These are phyloP conservation scores for Mimachlamys varia DNA, from an alignment of 2,888 invertebrate genomes.

Conservation along the genomic window DNA sequence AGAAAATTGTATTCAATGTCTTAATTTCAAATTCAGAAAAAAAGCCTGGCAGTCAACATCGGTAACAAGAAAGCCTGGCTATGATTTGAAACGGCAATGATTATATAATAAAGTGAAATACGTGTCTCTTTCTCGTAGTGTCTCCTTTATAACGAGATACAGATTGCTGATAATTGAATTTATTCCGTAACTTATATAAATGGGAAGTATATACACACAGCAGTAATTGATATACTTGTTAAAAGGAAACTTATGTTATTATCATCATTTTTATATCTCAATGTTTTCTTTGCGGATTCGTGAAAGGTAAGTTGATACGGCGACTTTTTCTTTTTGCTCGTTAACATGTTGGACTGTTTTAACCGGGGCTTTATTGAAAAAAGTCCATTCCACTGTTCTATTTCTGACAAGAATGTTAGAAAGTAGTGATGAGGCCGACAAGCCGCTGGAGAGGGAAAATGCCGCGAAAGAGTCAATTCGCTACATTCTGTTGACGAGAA, in stretches of 20 bases:
- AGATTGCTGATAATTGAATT: background rate
- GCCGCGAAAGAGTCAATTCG: constrained; percentile 31
- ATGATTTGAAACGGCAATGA: background rate
- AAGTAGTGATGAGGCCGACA: background rate
- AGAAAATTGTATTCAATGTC: background rate
- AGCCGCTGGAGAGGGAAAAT: background rate
- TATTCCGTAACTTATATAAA: background rate
- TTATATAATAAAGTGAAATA: background rate
- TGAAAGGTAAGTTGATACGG: background rate
- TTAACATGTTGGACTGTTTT: background rate
- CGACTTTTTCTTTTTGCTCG: background rate
- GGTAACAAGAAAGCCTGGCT: background rate
- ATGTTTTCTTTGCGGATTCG: background rate
- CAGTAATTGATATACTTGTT: background rate
- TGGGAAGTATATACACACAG: background rate
- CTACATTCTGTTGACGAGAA: constrained; percentile 27
- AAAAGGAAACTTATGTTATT: constrained; percentile 7
- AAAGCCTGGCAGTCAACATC: background rate
- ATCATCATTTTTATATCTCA: background rate
- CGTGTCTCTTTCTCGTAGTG: background rate
- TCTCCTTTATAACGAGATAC: background rate
- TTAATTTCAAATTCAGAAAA: background rate
- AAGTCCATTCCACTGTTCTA: background rate
- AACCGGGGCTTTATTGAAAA: background rate
- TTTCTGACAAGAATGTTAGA: constrained; percentile 17